A percentile compares a stretch with the other conserved stretches of the same genome.
phyloP scores from a whole-genome alignment of 2,113 vertebrate species.

The Speoplatyrhinus poulsoni region DNA sequence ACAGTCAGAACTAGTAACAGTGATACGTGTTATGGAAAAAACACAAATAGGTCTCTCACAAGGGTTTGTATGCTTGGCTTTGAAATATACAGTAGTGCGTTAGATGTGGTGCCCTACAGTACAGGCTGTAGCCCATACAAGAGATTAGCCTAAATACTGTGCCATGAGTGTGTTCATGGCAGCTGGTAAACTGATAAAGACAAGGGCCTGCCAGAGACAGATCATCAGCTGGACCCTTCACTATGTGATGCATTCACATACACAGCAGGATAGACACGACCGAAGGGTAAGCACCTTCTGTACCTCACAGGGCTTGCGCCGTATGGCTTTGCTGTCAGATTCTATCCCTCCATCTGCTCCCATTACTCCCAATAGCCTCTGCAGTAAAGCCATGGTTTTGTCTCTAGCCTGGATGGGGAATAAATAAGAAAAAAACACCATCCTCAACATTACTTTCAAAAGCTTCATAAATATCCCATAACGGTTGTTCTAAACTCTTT shows the following conservation, averaged over 20 bases:
- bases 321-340: slow-evolving; percentile 72
- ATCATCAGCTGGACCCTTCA: slow-evolving; percentile 41
- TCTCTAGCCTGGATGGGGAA: slow-evolving; percentile 64
- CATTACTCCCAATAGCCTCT: slow-evolving; percentile 83
- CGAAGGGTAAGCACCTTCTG: slow-evolving; percentile 35
- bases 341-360: slow-evolving; percentile 76
- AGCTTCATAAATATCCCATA: no score
- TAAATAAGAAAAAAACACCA: not conserved
- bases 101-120: slow-evolving; percentile 43
- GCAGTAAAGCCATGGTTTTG: slow-evolving; percentile 82
- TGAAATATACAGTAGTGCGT: slow-evolving; percentile 1
- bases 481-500: no score
- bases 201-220: slow-evolving; percentile 34
- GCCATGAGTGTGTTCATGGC: slow-evolving; percentile 43
- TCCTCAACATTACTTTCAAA: not conserved
- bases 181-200: slow-evolving; percentile 27
- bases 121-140: slow-evolving; percentile 54
- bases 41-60: no score
- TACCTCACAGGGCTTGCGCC: slow-evolving; percentile 66
- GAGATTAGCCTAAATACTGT: slow-evolving; percentile 74
- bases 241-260: slow-evolving; percentile 28
- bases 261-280: slow-evolving; percentile 14
- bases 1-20: no score
- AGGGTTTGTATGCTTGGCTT: no score
- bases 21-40: no score